phyloP scores from a whole-genome alignment of 1,140 invertebrate species.

The Pantala flavescens region DNA sequence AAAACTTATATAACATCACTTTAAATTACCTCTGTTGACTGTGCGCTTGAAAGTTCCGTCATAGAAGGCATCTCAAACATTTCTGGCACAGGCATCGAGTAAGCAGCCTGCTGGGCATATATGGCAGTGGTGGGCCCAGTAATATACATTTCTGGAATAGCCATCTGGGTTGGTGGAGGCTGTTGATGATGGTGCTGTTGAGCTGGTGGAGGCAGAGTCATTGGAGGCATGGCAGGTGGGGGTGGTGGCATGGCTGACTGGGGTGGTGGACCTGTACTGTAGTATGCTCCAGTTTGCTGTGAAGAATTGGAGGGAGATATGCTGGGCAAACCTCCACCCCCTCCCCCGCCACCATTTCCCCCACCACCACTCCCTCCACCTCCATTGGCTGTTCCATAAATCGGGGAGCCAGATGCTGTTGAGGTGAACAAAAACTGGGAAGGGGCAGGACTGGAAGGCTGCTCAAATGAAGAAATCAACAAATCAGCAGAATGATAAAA shows the following conservation, averaged over 20 bases:
- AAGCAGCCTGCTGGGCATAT: background rate
- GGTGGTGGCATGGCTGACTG: background rate
- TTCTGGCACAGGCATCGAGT: background rate
- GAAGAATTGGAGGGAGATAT: background rate
- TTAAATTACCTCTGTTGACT: background rate
- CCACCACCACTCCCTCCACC: background rate
- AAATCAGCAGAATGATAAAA: too few species aligned
- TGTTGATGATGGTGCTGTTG: background rate
- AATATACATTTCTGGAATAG: background rate
- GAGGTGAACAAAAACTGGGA: background rate
- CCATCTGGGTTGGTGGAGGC: background rate
- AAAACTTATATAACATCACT: too few species aligned
- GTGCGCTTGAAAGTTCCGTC: background rate
- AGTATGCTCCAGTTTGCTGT: background rate
- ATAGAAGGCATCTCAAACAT: background rate
- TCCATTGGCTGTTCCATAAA: background rate
- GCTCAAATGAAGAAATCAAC: background rate
- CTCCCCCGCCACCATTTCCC: background rate
- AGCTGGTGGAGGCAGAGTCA: background rate
- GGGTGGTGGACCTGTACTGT: background rate
- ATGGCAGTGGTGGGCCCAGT: slow-evolving; percentile 1
- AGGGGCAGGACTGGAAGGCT: background rate
- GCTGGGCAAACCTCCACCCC: background rate
- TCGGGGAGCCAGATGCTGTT: background rate
- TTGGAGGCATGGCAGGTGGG: background rate